These are phyloP conservation scores for Lypha dubia DNA, from an alignment of 2,888 invertebrate genomes.

Conservation along the genomic window DNA sequence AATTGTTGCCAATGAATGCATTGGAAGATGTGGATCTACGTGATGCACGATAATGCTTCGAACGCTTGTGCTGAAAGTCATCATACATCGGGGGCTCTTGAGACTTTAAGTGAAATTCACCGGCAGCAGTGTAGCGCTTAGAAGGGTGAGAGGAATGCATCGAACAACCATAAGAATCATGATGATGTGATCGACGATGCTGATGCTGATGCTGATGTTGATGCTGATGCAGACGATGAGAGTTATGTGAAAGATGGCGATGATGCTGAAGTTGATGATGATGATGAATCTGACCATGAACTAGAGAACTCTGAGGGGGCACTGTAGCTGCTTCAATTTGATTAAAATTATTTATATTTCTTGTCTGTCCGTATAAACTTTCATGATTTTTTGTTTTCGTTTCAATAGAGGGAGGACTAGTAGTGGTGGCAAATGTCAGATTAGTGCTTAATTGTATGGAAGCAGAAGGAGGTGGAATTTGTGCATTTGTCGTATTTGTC, in stretches of 20 bases:
- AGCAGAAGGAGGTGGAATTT: conserved; percentile 60
- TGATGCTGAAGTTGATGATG: conserved; percentile 69
- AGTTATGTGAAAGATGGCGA: conserved; percentile 32
- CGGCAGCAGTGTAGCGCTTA: conserved; percentile 11
- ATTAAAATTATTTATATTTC: conserved; percentile 67
- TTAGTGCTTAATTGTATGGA: conserved; percentile 75
- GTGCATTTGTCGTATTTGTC: conserved; percentile 47
- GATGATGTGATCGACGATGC: conserved; percentile 53
- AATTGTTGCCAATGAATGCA: conserved; percentile 69
- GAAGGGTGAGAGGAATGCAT: conserved; percentile 36
- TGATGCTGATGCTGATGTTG: conserved; percentile 43
- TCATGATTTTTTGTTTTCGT: conserved; percentile 32
- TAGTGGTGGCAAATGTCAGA: conserved; percentile 68
- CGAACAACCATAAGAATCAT: conserved; percentile 34
- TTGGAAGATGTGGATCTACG: conserved; percentile 47
- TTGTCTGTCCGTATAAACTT: conserved; percentile 67
- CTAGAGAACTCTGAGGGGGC: conserved; percentile 61
- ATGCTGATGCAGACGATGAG: conserved; percentile 65
- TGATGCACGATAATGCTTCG: conserved; percentile 24
- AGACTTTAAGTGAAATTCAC: conserved; percentile 42
- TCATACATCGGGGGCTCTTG: conserved; percentile 37
- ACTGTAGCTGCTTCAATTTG: conserved; percentile 48
- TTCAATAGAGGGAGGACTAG: conserved; percentile 62
- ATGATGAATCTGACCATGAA: conserved; percentile 61
- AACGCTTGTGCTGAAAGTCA: conserved; percentile 3